Evolutionary conservation across 2,888 invertebrate genomes (phyloP), one percentile per base, ranked within the genome.

Genomic region (Petrolisthes cinctipes): DNA sequence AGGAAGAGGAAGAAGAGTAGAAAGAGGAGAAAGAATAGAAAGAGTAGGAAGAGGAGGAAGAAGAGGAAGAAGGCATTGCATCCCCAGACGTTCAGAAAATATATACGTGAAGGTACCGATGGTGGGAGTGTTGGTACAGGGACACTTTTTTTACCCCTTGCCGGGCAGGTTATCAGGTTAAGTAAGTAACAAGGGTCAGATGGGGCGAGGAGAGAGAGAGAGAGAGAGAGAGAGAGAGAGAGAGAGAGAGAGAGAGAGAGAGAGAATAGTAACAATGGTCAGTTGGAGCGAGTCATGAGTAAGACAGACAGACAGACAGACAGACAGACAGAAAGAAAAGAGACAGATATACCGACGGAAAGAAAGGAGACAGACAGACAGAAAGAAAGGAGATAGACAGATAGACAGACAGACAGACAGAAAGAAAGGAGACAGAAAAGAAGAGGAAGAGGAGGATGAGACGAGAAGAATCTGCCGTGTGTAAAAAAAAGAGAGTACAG

Each of bases 181-280:
- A 61, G 61, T 61, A 61, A 61, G 61, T 61, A 61, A n/a, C 9
- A 9, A 6, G 71, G 5, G 71, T 5, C 17, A 71, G 71, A 71
- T 11, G n/a, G 71, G n/a, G 71, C 9, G 71, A 71, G 71, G 71
- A 71, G 9, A 71, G n/a, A 71, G 71, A 17, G 71, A 71, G 71
- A 71, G n/a, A 71, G n/a, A 71, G 71, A 6, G 71, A 71, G 9
- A 71, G n/a, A 71, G 71, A 71, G 9, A 71, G 71, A 71, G n/a
- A 71, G 7, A 71, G n/a, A 71, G n/a, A 11, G 71, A 71, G 9
- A 71, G 71, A 6, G 71, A 71, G 71, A 71, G 71, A 71, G 71
- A 71, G 71, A 71, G 9, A 17, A n/a, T 17, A n/a, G n/a, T 7
- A 71, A n/a, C n/a, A n/a, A n/a, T n/a, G n/a, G n/a, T n/a, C n/a